phyloP scores from a whole-genome alignment of 2,888 invertebrate species.

The Drosophila acutilabella region DNA sequence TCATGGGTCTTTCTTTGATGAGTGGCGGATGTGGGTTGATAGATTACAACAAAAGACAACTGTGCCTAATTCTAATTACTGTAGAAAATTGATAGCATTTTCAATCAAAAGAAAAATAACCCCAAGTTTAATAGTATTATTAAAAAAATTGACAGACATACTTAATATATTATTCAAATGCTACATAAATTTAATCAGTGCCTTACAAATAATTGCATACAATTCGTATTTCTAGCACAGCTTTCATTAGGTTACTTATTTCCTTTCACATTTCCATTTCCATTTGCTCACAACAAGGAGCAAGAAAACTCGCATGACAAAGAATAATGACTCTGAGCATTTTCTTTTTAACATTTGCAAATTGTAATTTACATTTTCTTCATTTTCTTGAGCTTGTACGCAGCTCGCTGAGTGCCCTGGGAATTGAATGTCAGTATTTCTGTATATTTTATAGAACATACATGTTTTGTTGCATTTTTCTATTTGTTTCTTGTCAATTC shows the following conservation, averaged over 20 bases:
- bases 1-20: conserved; percentile 28
- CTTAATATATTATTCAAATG: too few relatives aligned
- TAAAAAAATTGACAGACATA: too few relatives aligned
- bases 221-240: conserved; percentile 21
- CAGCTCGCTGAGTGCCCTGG: conserved; percentile 3
- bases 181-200: conserved; percentile 7
- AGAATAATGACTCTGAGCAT: conserved; percentile 10
- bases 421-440: conserved; percentile 6
- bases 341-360: conserved; percentile 11
- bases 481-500: conserved; percentile 19
- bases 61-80: conserved; percentile 26
- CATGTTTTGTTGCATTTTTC: background rate
- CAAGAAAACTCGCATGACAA: background rate
- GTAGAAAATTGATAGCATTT: background rate
- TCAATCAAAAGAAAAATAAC: background rate
- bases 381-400: background rate
- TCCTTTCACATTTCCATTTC: conserved; percentile 1
- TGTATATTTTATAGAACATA: background rate
- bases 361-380: conserved; percentile 9
- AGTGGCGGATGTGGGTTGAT: conserved; percentile 17
- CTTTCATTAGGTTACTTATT: conserved; percentile 1
- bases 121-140: too few relatives aligned
- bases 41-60: conserved; percentile 18
- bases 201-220: conserved; percentile 17
- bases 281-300: too few relatives aligned